Conservation (phyloP, 2,888 invertebrate genomes). For the Girardia tigrina region DNA sequence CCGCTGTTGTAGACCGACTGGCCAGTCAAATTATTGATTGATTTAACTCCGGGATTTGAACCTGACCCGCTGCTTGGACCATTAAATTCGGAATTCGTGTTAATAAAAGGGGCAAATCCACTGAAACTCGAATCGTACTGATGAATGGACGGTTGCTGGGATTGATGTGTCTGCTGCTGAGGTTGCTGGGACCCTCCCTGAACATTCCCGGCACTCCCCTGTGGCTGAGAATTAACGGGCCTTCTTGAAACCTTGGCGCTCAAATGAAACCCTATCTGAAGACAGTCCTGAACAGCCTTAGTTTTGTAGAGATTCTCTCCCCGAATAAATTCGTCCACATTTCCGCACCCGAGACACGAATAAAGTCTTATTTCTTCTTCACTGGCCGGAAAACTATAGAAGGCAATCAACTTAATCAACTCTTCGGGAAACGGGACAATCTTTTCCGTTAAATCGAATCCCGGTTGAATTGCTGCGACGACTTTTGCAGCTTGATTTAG, state of each 20-base stretch:
- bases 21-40: not conserved
- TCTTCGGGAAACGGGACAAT: conserved; percentile 93
- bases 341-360: conserved; percentile 91
- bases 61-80: not conserved
- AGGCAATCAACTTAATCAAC: conserved; percentile 85
- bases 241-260: not conserved
- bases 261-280: conserved; percentile 52
- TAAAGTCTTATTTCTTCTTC: conserved; percentile 91
- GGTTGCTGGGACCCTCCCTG: not conserved
- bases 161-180: too few relatives aligned
- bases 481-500: conserved; percentile 82
- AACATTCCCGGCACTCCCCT: not conserved
- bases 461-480: conserved; percentile 81
- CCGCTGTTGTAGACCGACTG: conserved; percentile 5
- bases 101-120: not conserved
- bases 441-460: conserved; percentile 88
- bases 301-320: conserved; percentile 78
- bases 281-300: conserved; percentile 54
- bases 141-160: too few relatives aligned
- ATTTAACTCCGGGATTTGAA: not conserved
- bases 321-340: conserved; percentile 83
- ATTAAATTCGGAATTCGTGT: not conserved
- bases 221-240: not conserved
- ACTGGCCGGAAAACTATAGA: conserved; percentile 95
- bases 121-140: not conserved